Evolutionary conservation across 2,797 vertebrate genomes (phyloP).

Genomic region (Chaetodon trifasciatus): DNA sequence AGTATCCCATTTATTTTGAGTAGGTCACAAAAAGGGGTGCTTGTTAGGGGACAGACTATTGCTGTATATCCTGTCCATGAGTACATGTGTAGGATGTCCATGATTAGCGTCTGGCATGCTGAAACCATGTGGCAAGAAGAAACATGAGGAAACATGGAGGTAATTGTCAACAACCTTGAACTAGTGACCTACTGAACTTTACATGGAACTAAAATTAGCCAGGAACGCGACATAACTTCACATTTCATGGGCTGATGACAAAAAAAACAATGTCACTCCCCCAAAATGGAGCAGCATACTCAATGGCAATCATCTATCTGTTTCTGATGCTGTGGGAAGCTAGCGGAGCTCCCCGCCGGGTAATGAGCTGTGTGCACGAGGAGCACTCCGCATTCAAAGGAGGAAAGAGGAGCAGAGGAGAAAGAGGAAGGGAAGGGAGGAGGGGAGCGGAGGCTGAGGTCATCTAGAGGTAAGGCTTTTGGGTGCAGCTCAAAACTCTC

Average conservation of each 20-base stretch:
- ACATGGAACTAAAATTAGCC: conserved; percentile 45
- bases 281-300: conserved; percentile 32
- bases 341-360: conserved; percentile 42
- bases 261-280: background rate
- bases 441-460: conserved; percentile 68
- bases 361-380: conserved; percentile 69
- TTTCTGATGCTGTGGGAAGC: conserved; percentile 50
- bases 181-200: conserved; percentile 67
- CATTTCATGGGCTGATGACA: conserved; percentile 11
- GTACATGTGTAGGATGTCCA: conserved; percentile 22
- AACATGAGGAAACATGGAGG: conserved; percentile 11
- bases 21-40: conserved; percentile 13
- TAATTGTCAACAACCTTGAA: conserved; percentile 45
- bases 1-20: conserved; percentile 27
- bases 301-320: conserved; percentile 48
- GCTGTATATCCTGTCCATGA: conserved; percentile 48
- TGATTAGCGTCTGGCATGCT: background rate
- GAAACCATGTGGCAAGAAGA: conserved; percentile 28
- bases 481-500: conserved; percentile 67
- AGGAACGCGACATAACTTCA: conserved; percentile 14
- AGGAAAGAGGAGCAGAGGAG: conserved; percentile 18
- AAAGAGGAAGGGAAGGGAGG: conserved; percentile 29
- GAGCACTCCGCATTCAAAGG: conserved; percentile 43
- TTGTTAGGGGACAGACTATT: conserved; percentile 35
- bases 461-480: conserved; percentile 81